Conservation (phyloP, 2,113 vertebrate species). For the Propithecus coquereli region DNA sequence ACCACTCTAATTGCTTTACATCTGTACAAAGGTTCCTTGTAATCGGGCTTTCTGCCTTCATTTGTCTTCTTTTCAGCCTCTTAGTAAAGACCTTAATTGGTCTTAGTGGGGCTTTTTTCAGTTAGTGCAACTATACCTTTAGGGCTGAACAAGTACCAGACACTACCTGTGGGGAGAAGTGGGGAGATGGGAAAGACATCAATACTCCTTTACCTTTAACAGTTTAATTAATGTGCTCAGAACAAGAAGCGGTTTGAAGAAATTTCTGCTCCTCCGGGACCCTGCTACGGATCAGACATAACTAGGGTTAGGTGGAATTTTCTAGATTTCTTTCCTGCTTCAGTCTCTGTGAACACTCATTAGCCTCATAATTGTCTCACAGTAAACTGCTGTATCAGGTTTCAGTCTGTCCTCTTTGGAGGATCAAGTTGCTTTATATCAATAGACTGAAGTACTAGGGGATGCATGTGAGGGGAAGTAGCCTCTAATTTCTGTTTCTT, state of each 20-base stretch:
- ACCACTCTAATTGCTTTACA: slow-evolving; percentile 99
- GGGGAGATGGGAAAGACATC: slow-evolving; percentile 87
- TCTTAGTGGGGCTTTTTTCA: slow-evolving; percentile 96
- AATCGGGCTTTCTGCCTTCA: slow-evolving; percentile 97
- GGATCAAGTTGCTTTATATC: slow-evolving; percentile 82
- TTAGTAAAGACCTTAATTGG: slow-evolving; percentile 99
- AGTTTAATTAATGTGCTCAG: slow-evolving; percentile 95
- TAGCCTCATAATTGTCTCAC: slow-evolving; percentile 85
- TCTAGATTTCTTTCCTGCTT: slow-evolving; percentile 83
- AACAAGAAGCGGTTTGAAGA: slow-evolving; percentile 85
- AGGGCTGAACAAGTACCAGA: slow-evolving; percentile 88
- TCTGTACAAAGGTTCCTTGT: slow-evolving; percentile 99
- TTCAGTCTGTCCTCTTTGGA: slow-evolving; percentile 80
- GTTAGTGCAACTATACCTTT: slow-evolving; percentile 88
- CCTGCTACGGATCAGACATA: slow-evolving; percentile 82
- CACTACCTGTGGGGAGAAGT: slow-evolving; percentile 83
- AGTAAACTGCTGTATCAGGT: slow-evolving; percentile 84
- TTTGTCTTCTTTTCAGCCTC: slow-evolving; percentile 99
- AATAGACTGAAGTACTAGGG: slow-evolving; percentile 80
- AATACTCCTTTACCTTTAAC: slow-evolving; percentile 94
- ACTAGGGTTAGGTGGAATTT: slow-evolving; percentile 81
- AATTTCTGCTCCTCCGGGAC: slow-evolving; percentile 81
- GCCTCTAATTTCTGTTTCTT: slow-evolving; percentile 86
- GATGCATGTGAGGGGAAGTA: slow-evolving; percentile 81
- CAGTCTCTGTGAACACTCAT: slow-evolving; percentile 81